Evolutionary conservation across 2,113 vertebrate species (phyloP).

Genomic region (Hemicordylus capensis): DNA sequence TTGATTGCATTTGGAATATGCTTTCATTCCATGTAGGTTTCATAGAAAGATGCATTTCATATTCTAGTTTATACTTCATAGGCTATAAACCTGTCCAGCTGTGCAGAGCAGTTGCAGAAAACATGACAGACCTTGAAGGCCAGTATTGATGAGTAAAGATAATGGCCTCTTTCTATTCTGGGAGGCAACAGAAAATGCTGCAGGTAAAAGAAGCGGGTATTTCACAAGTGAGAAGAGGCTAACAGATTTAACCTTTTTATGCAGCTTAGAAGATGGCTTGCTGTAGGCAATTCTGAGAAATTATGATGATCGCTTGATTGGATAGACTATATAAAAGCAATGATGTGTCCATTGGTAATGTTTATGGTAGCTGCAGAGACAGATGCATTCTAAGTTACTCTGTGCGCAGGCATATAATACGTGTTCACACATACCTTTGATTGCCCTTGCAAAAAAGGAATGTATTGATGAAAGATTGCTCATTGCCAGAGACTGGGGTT

Average conservation of each 20-base stretch:
- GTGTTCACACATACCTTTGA: neutral
- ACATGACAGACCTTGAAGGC: slow-evolving; percentile 20
- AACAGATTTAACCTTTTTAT: slow-evolving; percentile 9
- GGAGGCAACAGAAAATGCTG: slow-evolving; percentile 26
- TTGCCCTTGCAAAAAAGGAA: neutral
- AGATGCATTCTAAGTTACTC: slow-evolving; percentile 27
- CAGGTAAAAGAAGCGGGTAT: slow-evolving; percentile 3
- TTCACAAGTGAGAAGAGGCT: neutral
- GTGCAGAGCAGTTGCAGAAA: slow-evolving; percentile 38
- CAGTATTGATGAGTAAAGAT: slow-evolving; percentile 3
- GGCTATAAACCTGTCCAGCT: slow-evolving; percentile 44
- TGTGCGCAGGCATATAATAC: neutral
- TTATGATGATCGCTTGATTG: slow-evolving; percentile 42
- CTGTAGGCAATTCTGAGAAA: slow-evolving; percentile 35
- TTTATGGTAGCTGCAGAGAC: neutral
- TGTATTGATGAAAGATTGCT: neutral
- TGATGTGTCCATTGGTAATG: neutral
- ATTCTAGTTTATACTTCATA: slow-evolving; percentile 19
- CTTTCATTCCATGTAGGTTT: slow-evolving; percentile 24
- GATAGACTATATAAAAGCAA: neutral
- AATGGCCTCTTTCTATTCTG: slow-evolving; percentile 3
- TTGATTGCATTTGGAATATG: slow-evolving; percentile 3
- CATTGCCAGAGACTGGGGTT: no score
- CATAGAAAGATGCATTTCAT: slow-evolving; percentile 34
- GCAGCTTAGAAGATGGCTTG: neutral